Conservation (phyloP, 2,888 invertebrate genomes). For the Hypsopygia costalis region DNA sequence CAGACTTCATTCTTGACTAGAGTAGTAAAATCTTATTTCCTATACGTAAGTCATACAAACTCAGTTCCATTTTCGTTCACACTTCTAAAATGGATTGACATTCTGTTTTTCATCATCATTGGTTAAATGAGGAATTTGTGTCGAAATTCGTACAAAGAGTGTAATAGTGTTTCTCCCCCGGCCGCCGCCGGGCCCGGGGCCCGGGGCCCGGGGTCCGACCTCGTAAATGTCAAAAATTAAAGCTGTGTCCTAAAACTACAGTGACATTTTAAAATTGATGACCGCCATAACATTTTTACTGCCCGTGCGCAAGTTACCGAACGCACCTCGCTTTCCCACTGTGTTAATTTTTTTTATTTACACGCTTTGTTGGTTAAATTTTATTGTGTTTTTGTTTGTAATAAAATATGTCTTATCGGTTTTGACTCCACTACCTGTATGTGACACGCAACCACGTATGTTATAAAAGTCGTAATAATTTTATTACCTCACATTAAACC, state of each 20-base stretch:
- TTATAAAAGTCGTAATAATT: slow-evolving; percentile 5
- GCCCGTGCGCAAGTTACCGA: slow-evolving; percentile 44
- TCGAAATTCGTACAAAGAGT: slow-evolving; percentile 9
- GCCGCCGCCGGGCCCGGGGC: slow-evolving; percentile 8
- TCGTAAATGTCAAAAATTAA: slow-evolving; percentile 67
- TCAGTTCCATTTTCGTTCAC: no score
- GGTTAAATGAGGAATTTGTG: slow-evolving; percentile 12
- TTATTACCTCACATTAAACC: background rate
- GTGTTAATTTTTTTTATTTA: slow-evolving; percentile 48
- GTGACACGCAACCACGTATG: slow-evolving; percentile 8
- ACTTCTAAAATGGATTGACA: no score
- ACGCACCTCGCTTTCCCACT: slow-evolving; percentile 46
- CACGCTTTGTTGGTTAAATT: slow-evolving; percentile 56
- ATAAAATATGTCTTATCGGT: slow-evolving; percentile 12
- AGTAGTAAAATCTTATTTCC: no score
- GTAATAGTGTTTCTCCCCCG: background rate
- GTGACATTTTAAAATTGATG: slow-evolving; percentile 67
- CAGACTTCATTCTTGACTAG: no score
- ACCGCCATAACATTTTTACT: slow-evolving; percentile 65
- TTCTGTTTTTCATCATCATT: no score
- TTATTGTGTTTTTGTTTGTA: slow-evolving; percentile 53
- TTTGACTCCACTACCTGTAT: slow-evolving; percentile 3
- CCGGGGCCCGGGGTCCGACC: slow-evolving; percentile 23
- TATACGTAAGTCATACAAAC: no score
- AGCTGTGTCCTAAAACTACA: slow-evolving; percentile 53